Evolutionary conservation across 2,113 vertebrate species (phyloP).

Genomic region (Heliornis fulica): DNA sequence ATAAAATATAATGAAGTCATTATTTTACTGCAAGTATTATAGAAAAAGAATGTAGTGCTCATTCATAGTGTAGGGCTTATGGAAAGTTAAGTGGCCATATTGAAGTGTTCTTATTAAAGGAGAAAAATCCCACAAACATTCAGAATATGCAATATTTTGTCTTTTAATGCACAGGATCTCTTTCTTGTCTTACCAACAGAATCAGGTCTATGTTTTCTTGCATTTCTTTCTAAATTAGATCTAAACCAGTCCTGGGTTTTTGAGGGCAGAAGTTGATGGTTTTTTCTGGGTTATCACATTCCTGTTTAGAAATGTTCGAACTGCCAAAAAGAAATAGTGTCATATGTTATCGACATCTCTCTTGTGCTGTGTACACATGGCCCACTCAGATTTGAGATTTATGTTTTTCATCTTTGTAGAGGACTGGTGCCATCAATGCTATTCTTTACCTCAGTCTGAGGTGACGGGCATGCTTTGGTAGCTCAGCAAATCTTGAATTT

Average conservation of each 20-base stretch:
- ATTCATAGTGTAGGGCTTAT: not conserved
- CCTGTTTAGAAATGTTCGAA: not conserved
- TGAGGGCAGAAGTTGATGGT: not conserved
- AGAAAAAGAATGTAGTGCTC: not conserved
- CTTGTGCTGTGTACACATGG: not conserved
- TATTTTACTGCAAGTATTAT: not conserved
- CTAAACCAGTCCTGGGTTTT: not conserved
- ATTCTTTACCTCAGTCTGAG: not conserved
- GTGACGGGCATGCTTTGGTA: not conserved
- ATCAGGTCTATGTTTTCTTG: not conserved
- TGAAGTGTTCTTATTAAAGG: not conserved
- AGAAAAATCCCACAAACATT: not conserved
- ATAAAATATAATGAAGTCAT: slow-evolving; percentile 31
- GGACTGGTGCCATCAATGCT: not conserved
- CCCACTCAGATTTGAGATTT: not conserved
- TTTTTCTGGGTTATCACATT: not conserved
- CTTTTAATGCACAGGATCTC: not conserved
- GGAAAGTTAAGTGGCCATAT: not conserved
- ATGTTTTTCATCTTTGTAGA: not conserved
- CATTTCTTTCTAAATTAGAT: not conserved
- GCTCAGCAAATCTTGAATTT: not conserved
- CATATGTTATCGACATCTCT: not conserved
- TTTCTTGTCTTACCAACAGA: not conserved
- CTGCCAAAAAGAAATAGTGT: not conserved
- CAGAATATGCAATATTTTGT: not conserved